A percentile compares a stretch with the other conserved stretches of the same genome.
phyloP scores from a whole-genome alignment of 2,888 invertebrate species.

The Drosophila aldrichi region DNA sequence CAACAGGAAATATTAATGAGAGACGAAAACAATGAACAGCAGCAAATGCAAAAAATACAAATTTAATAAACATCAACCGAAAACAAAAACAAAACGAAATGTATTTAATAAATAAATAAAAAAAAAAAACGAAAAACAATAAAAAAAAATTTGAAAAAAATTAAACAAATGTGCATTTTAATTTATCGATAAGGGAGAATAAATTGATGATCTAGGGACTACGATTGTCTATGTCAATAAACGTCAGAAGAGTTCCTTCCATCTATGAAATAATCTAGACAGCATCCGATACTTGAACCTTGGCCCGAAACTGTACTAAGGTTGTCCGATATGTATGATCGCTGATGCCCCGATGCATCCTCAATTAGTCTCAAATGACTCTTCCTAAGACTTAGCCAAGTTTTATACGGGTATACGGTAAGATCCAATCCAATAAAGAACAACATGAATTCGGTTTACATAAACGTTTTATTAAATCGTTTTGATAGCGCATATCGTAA shows the following conservation, averaged over 20 bases:
- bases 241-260: no score
- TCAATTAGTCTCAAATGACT: not conserved
- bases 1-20: constrained; percentile 30
- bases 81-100: constrained; percentile 61
- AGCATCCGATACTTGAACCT: no score
- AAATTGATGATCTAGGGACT: no score
- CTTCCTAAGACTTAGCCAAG: not conserved
- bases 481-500: constrained; percentile 60
- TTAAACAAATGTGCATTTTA: not conserved
- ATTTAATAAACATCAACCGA: constrained; percentile 47
- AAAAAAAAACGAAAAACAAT: constrained; percentile 6
- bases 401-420: no score
- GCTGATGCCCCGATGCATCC: not conserved
- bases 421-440: not conserved
- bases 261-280: no score
- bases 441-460: not conserved
- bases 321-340: not conserved
- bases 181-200: not conserved
- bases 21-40: constrained; percentile 66
- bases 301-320: not conserved
- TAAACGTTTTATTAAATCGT: constrained; percentile 64
- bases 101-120: constrained; percentile 76
- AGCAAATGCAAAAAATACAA: constrained; percentile 56
- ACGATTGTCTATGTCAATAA: no score
- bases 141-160: constrained; percentile 50